Conservation (phyloP, 1,140 invertebrate species). For the Papilio polytes region DNA sequence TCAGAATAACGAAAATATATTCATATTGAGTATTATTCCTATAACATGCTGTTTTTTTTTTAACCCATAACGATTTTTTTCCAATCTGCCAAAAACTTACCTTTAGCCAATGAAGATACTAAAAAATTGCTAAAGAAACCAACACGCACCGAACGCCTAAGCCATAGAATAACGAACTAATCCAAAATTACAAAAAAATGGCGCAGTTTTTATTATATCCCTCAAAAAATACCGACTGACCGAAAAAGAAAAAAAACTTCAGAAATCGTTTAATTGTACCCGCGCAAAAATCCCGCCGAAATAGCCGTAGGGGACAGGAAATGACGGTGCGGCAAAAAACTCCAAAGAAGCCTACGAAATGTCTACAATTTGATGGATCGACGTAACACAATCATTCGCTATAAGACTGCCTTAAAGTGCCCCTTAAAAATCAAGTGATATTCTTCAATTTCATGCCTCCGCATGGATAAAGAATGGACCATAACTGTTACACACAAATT, state of each 20-base stretch:
- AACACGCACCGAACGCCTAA: slow-evolving; percentile 47
- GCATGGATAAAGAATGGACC: slow-evolving; percentile 36
- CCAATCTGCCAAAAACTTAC: slow-evolving; percentile 27
- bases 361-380: slow-evolving; percentile 77
- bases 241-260: slow-evolving; percentile 62
- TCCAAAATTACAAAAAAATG: slow-evolving; percentile 49
- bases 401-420: slow-evolving; percentile 73
- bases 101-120: slow-evolving; percentile 34
- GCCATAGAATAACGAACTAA: slow-evolving; percentile 54
- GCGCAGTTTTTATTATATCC: slow-evolving; percentile 49
- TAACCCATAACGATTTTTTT: not conserved
- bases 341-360: slow-evolving; percentile 69
- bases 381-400: slow-evolving; percentile 76
- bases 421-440: slow-evolving; percentile 79
- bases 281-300: slow-evolving; percentile 70
- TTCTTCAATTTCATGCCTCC: slow-evolving; percentile 70
- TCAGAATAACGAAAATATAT: too few relatives aligned
- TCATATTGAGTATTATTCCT: not conserved
- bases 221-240: slow-evolving; percentile 75
- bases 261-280: slow-evolving; percentile 74
- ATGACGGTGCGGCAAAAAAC: slow-evolving; percentile 71
- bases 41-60: not conserved
- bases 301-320: slow-evolving; percentile 73
- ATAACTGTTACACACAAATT: slow-evolving; percentile 18
- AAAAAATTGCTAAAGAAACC: slow-evolving; percentile 55